Evolutionary conservation across 1,140 invertebrate genomes (phyloP).

Genomic region (Eriosoma lanigerum): DNA sequence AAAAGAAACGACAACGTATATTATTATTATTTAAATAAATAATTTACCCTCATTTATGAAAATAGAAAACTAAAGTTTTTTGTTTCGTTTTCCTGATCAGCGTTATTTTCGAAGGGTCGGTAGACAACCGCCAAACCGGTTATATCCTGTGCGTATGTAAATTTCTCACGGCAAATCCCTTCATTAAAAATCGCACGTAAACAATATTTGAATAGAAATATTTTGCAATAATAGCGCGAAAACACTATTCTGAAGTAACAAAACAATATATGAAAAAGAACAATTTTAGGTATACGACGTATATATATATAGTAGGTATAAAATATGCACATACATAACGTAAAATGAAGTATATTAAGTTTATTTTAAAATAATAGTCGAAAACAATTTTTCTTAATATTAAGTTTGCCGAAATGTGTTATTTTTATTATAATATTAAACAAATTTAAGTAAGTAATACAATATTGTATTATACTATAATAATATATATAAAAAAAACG

Average conservation of each 20-base stretch:
- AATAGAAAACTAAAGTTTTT: not conserved
- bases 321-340: too few species aligned
- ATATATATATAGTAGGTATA: too few species aligned
- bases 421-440: too few species aligned
- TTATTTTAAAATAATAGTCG: not conserved
- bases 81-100: not conserved
- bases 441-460: too few species aligned
- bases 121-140: not conserved
- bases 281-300: too few species aligned
- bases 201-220: not conserved
- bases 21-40: conserved; percentile 33
- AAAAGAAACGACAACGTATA: not conserved
- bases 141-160: conserved; percentile 1
- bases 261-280: too few species aligned
- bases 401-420: not conserved
- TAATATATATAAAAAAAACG: too few species aligned
- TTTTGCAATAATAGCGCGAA: not conserved
- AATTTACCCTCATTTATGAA: conserved; percentile 9
- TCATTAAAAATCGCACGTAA: not conserved
- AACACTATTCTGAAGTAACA: too few species aligned
- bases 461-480: too few species aligned
- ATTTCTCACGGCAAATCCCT: conserved; percentile 25
- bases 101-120: not conserved
- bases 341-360: too few species aligned
- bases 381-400: not conserved